These are phyloP conservation scores for Phyllostomus hastatus DNA, from an alignment of 2,113 vertebrate species.

Conservation along the genomic window DNA sequence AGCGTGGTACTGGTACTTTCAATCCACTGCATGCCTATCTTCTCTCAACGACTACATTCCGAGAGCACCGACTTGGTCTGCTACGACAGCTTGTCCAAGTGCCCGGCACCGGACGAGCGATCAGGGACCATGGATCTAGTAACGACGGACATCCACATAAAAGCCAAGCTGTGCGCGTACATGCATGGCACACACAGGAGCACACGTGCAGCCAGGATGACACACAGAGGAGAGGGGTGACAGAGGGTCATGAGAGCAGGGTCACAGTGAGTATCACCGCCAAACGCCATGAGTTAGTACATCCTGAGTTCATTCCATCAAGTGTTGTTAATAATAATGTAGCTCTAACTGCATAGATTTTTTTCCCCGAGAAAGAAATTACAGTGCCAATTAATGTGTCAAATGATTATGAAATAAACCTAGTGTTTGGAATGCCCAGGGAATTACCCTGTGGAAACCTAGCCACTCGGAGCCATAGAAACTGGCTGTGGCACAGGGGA, in stretches of 20 bases:
- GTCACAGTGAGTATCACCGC: not conserved
- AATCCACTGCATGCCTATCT: not conserved
- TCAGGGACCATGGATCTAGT: not conserved
- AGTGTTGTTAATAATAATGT: not conserved
- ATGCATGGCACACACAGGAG: not conserved
- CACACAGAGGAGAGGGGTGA: not conserved
- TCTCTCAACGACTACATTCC: not conserved
- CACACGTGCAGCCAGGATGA: not conserved
- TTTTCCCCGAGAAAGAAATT: not conserved
- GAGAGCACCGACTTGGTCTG: not conserved
- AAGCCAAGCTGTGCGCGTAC: not conserved
- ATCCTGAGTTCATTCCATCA: not conserved
- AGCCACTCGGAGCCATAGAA: not conserved
- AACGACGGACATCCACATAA: not conserved
- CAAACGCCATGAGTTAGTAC: not conserved
- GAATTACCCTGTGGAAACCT: not conserved
- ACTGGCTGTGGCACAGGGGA: not conserved
- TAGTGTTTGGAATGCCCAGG: not conserved
- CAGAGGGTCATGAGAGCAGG: not conserved
- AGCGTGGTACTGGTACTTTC: not conserved
- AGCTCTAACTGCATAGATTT: not conserved
- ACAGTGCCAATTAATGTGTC: not conserved
- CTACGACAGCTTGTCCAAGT: not conserved
- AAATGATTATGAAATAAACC: not conserved
- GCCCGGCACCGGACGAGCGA: not conserved